A percentile compares a stretch with the other conserved stretches of the same genome.
Conservation (phyloP, 1,140 invertebrate species). For the Helicoverpa zea region DNA sequence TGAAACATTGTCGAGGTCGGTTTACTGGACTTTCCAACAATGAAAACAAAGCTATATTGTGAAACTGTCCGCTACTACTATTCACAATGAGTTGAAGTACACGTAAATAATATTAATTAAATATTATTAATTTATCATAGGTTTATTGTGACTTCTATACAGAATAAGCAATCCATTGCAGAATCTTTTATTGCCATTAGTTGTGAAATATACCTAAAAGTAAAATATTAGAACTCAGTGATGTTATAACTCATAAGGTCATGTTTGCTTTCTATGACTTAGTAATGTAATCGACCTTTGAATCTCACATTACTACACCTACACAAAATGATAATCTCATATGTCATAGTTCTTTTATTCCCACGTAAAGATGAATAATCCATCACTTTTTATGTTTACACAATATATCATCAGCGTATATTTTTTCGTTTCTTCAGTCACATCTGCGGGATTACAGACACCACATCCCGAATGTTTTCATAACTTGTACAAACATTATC, state of each 20-base stretch:
- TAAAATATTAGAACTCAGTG: too few species aligned
- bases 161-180: not conserved
- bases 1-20: not conserved
- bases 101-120: not conserved
- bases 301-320: too few species aligned
- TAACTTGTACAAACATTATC: slow-evolving; percentile 66
- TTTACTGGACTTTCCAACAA: slow-evolving; percentile 13
- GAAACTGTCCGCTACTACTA: not conserved
- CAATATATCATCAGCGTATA: slow-evolving; percentile 25
- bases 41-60: not conserved
- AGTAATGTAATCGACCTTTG: too few species aligned
- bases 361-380: slow-evolving; percentile 20
- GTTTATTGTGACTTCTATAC: not conserved
- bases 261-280: too few species aligned
- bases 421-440: slow-evolving; percentile 48
- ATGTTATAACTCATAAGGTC: too few species aligned
- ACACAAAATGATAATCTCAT: too few species aligned
- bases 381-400: slow-evolving; percentile 11
- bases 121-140: not conserved
- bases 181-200: not conserved
- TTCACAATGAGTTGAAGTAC: not conserved
- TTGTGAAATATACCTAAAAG: too few species aligned
- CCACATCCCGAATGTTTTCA: slow-evolving; percentile 57
- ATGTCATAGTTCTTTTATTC: not conserved
- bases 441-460: slow-evolving; percentile 59